A percentile compares a stretch with the other conserved stretches of the same genome.
Conservation (phyloP, 2,113 vertebrate species). For the Todiramphus saurophagus region DNA sequence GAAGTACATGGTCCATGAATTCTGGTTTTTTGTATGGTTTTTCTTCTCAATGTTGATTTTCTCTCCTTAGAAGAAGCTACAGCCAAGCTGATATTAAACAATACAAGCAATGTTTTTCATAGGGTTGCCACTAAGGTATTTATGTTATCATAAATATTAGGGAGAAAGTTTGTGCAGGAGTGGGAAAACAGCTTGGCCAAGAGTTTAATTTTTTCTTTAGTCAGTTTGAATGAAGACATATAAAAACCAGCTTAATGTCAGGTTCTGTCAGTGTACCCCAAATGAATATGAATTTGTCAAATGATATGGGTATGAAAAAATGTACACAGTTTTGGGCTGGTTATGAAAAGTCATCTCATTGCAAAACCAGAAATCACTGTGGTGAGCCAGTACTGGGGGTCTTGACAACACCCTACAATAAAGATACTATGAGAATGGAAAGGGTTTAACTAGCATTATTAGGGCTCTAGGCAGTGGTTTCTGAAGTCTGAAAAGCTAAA, state of each 20-base stretch:
- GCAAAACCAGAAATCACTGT: background rate
- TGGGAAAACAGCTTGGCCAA: background rate
- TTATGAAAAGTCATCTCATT: background rate
- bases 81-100: background rate
- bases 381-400: background rate
- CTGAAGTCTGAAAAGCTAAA: background rate
- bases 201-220: background rate
- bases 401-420: background rate
- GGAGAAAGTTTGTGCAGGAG: background rate
- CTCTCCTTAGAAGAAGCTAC: background rate
- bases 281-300: background rate
- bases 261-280: background rate
- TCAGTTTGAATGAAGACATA: background rate
- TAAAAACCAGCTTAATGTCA: background rate
- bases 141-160: background rate
- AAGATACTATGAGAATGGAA: background rate
- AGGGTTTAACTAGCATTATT: background rate
- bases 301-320: background rate
- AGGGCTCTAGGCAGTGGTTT: background rate
- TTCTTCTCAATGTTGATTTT: background rate
- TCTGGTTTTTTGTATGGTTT: background rate
- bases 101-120: background rate
- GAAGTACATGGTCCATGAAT: background rate
- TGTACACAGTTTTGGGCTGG: background rate
- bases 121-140: background rate